Evolutionary conservation across 2,888 invertebrate genomes (phyloP).

Genomic region (Pollenia labialis): DNA sequence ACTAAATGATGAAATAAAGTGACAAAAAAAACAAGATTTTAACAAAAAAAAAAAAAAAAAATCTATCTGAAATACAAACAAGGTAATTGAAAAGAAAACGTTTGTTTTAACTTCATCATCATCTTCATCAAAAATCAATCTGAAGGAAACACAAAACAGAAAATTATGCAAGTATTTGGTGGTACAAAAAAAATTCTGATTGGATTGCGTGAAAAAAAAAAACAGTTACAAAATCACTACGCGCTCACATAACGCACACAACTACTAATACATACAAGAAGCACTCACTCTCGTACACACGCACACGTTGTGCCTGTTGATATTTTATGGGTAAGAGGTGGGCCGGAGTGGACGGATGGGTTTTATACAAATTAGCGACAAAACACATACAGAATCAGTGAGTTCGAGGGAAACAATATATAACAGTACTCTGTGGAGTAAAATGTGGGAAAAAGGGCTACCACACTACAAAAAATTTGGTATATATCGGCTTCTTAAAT

Average conservation of each 20-base stretch:
- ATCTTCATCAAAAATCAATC: conserved; percentile 42
- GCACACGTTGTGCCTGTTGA: conserved; percentile 26
- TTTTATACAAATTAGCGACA: background rate
- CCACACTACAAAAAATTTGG: conserved; percentile 5
- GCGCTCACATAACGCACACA: conserved; percentile 44
- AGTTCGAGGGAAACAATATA: conserved; percentile 10
- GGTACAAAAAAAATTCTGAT: conserved; percentile 70
- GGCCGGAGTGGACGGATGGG: background rate
- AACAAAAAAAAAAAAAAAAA: conserved; percentile 13
- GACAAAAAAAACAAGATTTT: conserved; percentile 38
- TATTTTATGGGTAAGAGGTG: conserved; percentile 16
- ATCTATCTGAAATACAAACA: conserved; percentile 34
- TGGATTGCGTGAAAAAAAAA: conserved; percentile 68
- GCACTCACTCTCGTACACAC: conserved; percentile 1
- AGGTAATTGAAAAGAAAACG: conserved; percentile 57
- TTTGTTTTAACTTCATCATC: background rate
- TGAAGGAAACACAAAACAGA: conserved; percentile 56
- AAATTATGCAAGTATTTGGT: conserved; percentile 73
- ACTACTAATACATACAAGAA: background rate
- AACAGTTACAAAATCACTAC: conserved; percentile 71
- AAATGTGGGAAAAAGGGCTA: background rate
- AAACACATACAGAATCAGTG: conserved; percentile 37
- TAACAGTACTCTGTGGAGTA: conserved; percentile 24
- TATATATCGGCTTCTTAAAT: too few relatives aligned
- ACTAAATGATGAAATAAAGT: conserved; percentile 20